Base-by-base conservation (phyloP, 2,113 vertebrate genomes). In the Leptosomus discolor region DNA sequence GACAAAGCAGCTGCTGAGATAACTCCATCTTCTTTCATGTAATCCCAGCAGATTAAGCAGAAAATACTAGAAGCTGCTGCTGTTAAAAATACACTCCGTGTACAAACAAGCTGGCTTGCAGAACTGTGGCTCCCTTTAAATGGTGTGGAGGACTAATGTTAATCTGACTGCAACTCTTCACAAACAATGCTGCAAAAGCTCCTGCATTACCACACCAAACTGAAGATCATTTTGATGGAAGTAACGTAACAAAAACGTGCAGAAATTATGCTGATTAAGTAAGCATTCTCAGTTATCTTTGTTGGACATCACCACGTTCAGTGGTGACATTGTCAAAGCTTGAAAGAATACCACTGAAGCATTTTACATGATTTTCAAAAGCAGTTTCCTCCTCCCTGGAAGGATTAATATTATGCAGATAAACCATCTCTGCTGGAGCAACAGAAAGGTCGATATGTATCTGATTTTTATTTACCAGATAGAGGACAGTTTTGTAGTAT, bases 331-430 rank as follows among this genome's bases (percentile, higher is more conserved):
- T 83, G 74, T 79, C 91, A 95, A 95, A 91, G 77, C 91, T 94
- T 6, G 1, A 86, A 97, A 94, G 73, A 95, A 83, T 34, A 51
- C 56, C 78, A 56, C 53, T 50, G 86, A 94, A 76, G n/a, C 53
- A 63, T 85, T 93, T 88, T n/a, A 74, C 64, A 22, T 54, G 12
- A 57, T 94, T 96, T 97, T 95, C 82, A 71, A 75, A 48, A 78
- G 68, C 57, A 73, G 77, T 92, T 93, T 94, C 36, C 48, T 97
- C 41, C 37, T 93, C 24, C 53, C 29, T 85, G 65, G 68, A 37
- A 96, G 80, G 74, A 92, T 94, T 43, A 93, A 80, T 89, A 86
- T 54, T 65, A 60, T 63, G 96, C 63, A 75, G 75, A 95, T 91
- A 51, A 97, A 43, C 37, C 19, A 78, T 67, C 68, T 93, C 94